Percentiles rank a stretch among this genome's conserved stretches.
Evolutionary conservation across 2,888 invertebrate species (phyloP).

Genomic region (Mesorhabditis spiculigera): DNA sequence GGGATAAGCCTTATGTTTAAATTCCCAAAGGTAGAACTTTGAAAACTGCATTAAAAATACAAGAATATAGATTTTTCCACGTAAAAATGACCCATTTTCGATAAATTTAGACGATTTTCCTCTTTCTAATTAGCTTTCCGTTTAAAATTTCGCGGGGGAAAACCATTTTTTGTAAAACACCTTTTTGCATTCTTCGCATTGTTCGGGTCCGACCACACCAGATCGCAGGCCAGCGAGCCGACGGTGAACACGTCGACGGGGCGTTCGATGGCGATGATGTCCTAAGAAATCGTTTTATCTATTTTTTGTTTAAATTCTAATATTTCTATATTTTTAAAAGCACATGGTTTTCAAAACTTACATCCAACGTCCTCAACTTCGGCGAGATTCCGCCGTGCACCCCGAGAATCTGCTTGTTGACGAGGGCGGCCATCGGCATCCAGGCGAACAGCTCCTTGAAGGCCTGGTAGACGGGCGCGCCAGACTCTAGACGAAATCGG

Average conservation of each 20-base stretch:
- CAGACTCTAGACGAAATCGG: constrained; percentile 3
- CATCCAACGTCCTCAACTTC: constrained; percentile 20
- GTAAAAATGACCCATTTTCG: too few relatives aligned
- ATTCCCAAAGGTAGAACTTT: too few relatives aligned
- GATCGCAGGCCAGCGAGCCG: constrained; percentile 33
- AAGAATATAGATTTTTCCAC: too few relatives aligned
- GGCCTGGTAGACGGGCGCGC: constrained; percentile 19
- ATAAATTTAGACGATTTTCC: too few relatives aligned
- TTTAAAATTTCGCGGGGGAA: not conserved
- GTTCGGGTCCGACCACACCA: constrained; percentile 30
- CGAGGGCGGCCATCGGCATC: constrained; percentile 29
- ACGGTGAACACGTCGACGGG: constrained; percentile 35
- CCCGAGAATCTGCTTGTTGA: constrained; percentile 30
- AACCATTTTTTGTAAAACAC: not conserved
- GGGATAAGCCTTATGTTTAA: too few relatives aligned
- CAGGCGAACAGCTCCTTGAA: constrained; percentile 32
- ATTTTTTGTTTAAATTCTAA: not conserved
- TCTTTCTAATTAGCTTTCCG: too few relatives aligned
- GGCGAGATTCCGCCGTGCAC: constrained; percentile 41
- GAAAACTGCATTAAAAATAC: too few relatives aligned
- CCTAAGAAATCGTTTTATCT: constrained; percentile 13
- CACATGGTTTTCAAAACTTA: not conserved
- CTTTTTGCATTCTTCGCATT: not conserved
- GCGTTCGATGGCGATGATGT: constrained; percentile 26
- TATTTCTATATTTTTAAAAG: not conserved